Evolutionary conservation across 2,113 vertebrate species (phyloP).

Genomic region (Butorides virescens): DNA sequence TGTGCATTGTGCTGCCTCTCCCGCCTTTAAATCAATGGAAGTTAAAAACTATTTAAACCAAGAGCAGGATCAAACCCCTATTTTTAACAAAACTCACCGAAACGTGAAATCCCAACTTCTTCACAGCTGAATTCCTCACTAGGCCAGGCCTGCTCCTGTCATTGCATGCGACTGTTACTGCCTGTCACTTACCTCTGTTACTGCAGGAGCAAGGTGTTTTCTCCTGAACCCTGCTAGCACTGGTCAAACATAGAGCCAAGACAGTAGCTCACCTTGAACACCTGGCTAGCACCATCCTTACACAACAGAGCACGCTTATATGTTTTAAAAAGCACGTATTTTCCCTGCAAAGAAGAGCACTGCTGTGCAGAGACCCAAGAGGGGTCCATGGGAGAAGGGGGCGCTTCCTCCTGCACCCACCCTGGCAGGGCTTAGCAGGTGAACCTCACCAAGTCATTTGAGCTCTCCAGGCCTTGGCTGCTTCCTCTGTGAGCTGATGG

Average conservation of each 20-base stretch:
- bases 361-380: neutral
- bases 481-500: neutral
- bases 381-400: fast-evolving
- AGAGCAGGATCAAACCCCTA: neutral
- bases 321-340: fast-evolving
- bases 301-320: fast-evolving
- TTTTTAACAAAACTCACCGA: neutral
- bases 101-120: neutral
- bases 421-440: neutral
- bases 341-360: neutral
- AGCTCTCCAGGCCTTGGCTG: neutral
- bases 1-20: neutral
- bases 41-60: neutral
- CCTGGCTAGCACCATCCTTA: neutral
- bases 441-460: neutral
- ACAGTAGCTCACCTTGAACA: neutral
- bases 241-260: neutral
- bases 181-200: neutral
- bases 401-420: neutral
- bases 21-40: neutral
- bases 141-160: neutral
- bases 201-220: neutral
- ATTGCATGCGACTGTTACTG: neutral
- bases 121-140: neutral
- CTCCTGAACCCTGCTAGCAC: neutral